Conservation (phyloP, 2,888 invertebrate genomes). For the Parnassius apollo region DNA sequence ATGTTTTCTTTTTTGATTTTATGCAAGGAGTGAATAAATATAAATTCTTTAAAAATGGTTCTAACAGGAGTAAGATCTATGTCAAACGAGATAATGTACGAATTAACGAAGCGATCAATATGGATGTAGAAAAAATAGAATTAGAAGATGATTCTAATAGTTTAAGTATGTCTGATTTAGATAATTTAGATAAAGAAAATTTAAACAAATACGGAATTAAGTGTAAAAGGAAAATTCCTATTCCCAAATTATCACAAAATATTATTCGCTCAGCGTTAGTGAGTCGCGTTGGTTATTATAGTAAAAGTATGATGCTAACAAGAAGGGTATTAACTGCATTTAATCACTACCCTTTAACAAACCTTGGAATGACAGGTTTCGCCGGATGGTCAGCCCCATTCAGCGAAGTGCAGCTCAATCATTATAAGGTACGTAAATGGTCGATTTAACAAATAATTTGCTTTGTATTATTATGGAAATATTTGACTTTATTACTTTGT, state of each 20-base stretch:
- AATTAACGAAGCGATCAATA: constrained; percentile 39
- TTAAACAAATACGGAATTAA: constrained; percentile 45
- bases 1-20: constrained; percentile 85
- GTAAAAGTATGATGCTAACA: constrained; percentile 86
- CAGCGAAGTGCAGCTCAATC: constrained; percentile 83
- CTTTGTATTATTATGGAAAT: no score
- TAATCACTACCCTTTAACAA: constrained; percentile 87
- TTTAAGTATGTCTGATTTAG: constrained; percentile 42
- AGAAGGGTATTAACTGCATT: constrained; percentile 85
- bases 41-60: constrained; percentile 40
- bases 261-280: constrained; percentile 78
- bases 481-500: no score
- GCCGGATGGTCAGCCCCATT: constrained; percentile 81
- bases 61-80: constrained; percentile 54
- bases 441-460: not conserved
- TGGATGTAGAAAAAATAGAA: constrained; percentile 52
- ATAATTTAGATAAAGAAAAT: constrained; percentile 36
- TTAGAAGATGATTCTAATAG: constrained; percentile 50
- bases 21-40: constrained; percentile 58
- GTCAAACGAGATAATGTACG: constrained; percentile 69
- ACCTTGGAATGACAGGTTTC: constrained; percentile 77
- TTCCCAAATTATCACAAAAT: constrained; percentile 73
- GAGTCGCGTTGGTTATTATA: constrained; percentile 84
- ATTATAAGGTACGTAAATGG: constrained; percentile 77
- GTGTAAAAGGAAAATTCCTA: constrained; percentile 51